phyloP scores from a whole-genome alignment of 1,140 invertebrate species.

The Drosophila trapezifrons region DNA sequence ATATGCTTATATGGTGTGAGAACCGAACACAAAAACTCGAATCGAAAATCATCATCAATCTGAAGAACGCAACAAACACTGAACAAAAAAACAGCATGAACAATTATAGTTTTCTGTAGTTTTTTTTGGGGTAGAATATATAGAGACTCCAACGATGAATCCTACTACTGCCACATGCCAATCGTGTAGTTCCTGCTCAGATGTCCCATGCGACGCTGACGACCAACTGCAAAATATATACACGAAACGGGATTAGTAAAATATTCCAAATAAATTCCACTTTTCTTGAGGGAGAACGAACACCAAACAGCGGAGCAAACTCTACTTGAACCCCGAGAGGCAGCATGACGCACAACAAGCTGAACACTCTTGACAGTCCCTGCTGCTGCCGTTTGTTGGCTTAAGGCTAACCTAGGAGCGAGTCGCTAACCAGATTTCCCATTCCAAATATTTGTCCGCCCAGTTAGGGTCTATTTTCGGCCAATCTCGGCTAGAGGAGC shows the following conservation, averaged over 20 bases:
- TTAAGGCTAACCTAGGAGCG: constrained; percentile 36
- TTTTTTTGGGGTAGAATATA: constrained; percentile 4
- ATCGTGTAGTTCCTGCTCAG: constrained; percentile 82
- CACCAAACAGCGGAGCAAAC: constrained; percentile 44
- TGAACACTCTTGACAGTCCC: constrained; percentile 12
- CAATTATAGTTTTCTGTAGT: constrained; percentile 27
- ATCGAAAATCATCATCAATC: constrained; percentile 47
- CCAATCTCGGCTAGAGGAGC: constrained; percentile 6
- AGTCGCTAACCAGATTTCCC: constrained; percentile 38
- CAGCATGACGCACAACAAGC: constrained; percentile 50
- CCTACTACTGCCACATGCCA: constrained; percentile 78
- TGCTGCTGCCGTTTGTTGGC: constrained; percentile 33
- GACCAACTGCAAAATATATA: constrained; percentile 73
- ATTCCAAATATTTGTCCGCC: constrained; percentile 53
- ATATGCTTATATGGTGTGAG: constrained; percentile 61
- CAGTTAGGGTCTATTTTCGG: constrained; percentile 46
- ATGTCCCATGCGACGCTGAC: constrained; percentile 83
- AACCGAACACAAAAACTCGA: constrained; percentile 65
- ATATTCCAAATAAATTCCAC: not conserved
- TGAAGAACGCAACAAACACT: constrained; percentile 76
- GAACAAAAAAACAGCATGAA: constrained; percentile 55
- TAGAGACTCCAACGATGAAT: constrained; percentile 14
- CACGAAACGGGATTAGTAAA: constrained; percentile 35
- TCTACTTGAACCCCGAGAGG: constrained; percentile 4
- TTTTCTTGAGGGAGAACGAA: constrained; percentile 35